Conservation (phyloP, 2,113 vertebrate species). For the Mungos mungo region DNA sequence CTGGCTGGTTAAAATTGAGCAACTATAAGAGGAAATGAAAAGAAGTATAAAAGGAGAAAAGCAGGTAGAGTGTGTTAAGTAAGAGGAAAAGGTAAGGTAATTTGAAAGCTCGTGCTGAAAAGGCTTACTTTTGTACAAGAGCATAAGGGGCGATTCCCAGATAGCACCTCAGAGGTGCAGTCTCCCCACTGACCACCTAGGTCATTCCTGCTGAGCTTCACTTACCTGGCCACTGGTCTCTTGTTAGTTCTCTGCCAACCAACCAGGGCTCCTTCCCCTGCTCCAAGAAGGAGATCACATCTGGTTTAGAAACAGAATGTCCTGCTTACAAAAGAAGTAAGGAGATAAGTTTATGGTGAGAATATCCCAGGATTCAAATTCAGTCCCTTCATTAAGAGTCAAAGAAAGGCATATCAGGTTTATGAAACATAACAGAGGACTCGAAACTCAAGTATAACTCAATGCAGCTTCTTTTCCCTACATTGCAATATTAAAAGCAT, state of each 20-base stretch:
- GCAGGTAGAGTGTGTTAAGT: background rate
- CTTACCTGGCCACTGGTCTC: conserved; percentile 69
- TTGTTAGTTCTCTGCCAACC: conserved; percentile 52
- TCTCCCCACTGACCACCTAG: background rate
- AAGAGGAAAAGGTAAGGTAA: background rate
- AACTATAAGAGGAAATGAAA: background rate
- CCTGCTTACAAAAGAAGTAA: conserved; percentile 71
- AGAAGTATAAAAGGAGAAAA: background rate
- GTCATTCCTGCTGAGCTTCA: background rate
- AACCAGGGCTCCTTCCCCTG: conserved; percentile 72
- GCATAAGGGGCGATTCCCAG: background rate
- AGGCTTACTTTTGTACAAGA: background rate
- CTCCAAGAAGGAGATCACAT: conserved; percentile 73
- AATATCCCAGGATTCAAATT: conserved; percentile 57
- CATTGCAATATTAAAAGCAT: background rate
- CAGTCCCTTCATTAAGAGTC: conserved; percentile 15
- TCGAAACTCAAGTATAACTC: background rate
- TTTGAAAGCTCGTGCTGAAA: background rate
- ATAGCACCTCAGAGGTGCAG: background rate
- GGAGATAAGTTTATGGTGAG: conserved; percentile 43
- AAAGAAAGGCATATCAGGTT: background rate
- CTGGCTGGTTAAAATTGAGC: background rate
- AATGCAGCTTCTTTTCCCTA: background rate
- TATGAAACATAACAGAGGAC: background rate
- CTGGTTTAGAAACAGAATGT: conserved; percentile 70